A percentile compares a stretch with the other conserved stretches of the same genome.
Evolutionary conservation across 2,797 vertebrate genomes (phyloP).

Genomic region (Melanotaenia maccullochi): DNA sequence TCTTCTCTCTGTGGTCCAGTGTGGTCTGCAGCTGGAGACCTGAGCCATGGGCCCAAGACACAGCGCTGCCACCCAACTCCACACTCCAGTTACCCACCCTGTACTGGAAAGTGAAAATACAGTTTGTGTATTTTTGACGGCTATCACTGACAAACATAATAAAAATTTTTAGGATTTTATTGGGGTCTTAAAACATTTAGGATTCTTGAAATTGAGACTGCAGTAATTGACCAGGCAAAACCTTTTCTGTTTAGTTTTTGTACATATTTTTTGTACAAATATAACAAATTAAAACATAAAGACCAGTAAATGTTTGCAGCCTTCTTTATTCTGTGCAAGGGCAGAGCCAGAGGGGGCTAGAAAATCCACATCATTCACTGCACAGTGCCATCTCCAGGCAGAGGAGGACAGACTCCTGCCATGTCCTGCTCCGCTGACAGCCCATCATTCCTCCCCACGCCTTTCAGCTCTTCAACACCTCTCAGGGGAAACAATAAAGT

Average conservation of each 20-base stretch:
- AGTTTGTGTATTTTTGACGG: neutral
- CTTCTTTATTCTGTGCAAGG: too few relatives aligned
- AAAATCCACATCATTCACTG: too few relatives aligned
- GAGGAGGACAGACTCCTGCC: too few relatives aligned
- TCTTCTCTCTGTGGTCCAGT: constrained; percentile 76
- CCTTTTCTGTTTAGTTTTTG: neutral
- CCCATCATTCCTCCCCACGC: too few relatives aligned
- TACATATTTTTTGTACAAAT: neutral
- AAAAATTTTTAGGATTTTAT: neutral
- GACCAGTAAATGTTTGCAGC: too few relatives aligned
- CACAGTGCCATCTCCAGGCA: too few relatives aligned
- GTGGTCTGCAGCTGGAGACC: constrained; percentile 79
- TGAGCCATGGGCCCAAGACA: constrained; percentile 68
- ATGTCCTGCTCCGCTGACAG: too few relatives aligned
- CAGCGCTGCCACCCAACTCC: constrained; percentile 72
- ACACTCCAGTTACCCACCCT: constrained; percentile 83
- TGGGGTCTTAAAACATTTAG: neutral
- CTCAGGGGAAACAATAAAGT: too few relatives aligned
- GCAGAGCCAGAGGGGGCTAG: too few relatives aligned
- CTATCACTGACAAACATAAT: neutral
- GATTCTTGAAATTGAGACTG: too few relatives aligned
- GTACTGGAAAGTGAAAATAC: constrained; percentile 70
- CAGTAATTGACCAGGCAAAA: fast-evolving
- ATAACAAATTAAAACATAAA: neutral
- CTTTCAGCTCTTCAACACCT: too few relatives aligned